These are phyloP conservation scores for Tinea semifulvella DNA, from an alignment of 2,888 invertebrate species.

Conservation along the genomic window DNA sequence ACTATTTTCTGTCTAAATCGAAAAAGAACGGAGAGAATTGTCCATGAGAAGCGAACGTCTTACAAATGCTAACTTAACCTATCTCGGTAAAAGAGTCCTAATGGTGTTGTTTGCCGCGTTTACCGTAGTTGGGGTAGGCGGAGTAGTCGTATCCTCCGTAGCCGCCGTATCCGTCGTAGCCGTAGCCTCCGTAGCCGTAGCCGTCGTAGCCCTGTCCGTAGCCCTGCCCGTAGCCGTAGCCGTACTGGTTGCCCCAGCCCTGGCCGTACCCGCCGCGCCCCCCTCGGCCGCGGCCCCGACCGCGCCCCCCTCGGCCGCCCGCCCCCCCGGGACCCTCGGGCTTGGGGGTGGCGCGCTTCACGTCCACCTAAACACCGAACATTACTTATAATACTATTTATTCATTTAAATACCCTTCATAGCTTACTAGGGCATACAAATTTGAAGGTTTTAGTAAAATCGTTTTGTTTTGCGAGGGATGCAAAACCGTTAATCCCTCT, in stretches of 20 bases:
- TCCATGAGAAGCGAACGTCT: too few species aligned
- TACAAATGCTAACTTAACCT: too few species aligned
- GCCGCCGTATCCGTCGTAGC: constrained; percentile 79
- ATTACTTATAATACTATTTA: too few species aligned
- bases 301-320: constrained; percentile 70
- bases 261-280: constrained; percentile 74
- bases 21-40: too few species aligned
- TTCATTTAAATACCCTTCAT: too few species aligned
- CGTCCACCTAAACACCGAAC: constrained; percentile 93
- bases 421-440: too few species aligned
- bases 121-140: constrained; percentile 86
- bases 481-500: too few species aligned
- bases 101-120: constrained; percentile 56
- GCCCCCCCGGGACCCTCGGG: constrained; percentile 78
- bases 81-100: too few species aligned
- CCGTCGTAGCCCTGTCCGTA: constrained; percentile 79
- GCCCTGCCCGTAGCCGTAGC: constrained; percentile 76
- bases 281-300: constrained; percentile 75
- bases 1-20: too few species aligned
- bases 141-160: constrained; percentile 85
- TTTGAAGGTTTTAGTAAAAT: too few species aligned
- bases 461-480: too few species aligned
- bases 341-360: constrained; percentile 94
- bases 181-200: constrained; percentile 77
- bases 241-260: constrained; percentile 73